These are phyloP conservation scores for Micrasema longulum DNA, from an alignment of 1,140 invertebrate species.

Conservation along the genomic window DNA sequence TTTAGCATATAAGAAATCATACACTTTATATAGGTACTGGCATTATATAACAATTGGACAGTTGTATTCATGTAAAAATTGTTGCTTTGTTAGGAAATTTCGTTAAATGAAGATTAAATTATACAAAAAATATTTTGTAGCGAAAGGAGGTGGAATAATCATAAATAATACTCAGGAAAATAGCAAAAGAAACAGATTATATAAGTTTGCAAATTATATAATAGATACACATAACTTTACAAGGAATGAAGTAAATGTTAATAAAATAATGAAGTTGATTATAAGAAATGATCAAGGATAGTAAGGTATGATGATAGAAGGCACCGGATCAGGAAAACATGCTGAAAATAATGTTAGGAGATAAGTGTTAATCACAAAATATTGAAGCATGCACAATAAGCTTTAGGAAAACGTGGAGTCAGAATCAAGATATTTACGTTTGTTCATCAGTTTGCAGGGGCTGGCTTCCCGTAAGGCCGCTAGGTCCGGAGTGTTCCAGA, in stretches of 20 bases:
- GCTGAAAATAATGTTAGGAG: constrained; percentile 35
- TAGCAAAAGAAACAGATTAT: background rate
- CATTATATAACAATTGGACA: too few species aligned
- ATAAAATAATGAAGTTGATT: background rate
- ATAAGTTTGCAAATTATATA: background rate
- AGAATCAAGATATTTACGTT: constrained; percentile 72
- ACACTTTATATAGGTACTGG: too few species aligned
- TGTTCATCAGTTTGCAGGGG: constrained; percentile 61
- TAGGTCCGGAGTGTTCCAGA: constrained; percentile 69
- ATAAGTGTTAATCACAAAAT: background rate
- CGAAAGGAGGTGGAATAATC: too few species aligned
- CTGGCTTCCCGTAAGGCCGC: constrained; percentile 56
- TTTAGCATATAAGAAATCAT: too few species aligned
- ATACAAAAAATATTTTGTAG: too few species aligned
- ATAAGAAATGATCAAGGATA: background rate
- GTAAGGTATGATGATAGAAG: constrained; percentile 10
- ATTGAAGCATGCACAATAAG: constrained; percentile 36
- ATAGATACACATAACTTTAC: background rate
- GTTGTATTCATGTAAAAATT: too few species aligned
- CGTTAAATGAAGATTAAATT: too few species aligned
- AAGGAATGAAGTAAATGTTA: background rate
- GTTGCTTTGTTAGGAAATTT: too few species aligned
- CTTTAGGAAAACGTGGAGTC: constrained; percentile 52
- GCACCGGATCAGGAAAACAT: constrained; percentile 24
- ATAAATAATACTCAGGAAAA: too few species aligned